Evolutionary conservation across 1,140 invertebrate species (phyloP), one percentile per base, ranked within the genome.

Genomic region (Papilio xuthus): DNA sequence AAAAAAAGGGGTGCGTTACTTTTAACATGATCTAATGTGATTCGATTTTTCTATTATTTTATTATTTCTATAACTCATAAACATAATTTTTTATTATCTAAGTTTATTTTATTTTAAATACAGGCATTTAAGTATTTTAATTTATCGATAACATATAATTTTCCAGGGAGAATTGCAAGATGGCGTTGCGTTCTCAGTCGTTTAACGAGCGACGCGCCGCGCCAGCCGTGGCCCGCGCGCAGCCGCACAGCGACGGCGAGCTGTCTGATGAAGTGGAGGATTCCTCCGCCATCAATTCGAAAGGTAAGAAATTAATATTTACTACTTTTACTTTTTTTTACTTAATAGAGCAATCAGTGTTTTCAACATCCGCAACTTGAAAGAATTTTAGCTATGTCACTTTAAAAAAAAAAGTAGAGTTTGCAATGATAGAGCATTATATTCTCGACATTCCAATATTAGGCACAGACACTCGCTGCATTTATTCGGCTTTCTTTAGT

Each of bases 191-290:
- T 8, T 94, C 94, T 69, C 93, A 94, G 80, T 94, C 94, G 50
- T 94, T 94, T 82, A 94, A 94, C 82, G 93, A 93, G 83, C 84
- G 89, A 18, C 87, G 91, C 20, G 81, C 63, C 79, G 86, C 81
- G 78, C 83, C 86, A 47, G 79, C 85, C 13, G 85, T 94, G 23
- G 86, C 91, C 79, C 93, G 89, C 56, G 90, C 92, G 82, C 91
- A 94, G 84, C 92, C 92, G 42, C 94, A 93, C 85, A 94, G 92
- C 86, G 93, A 94, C 77, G 92, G 92, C 18, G 94, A 93, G 73
- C 89, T 93, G 15, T 92, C 91, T 13, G 93, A 91, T 71, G 92
- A 88, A 75, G 82, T 84, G 9, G 92, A 93, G 2, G 89, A 92
- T 9, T 80, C 78, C 15, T 53, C 13, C 89, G 0, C 85, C 13